Conservation (phyloP, 2,888 invertebrate genomes). For the Scaptodrosophila latifasciaeformis region DNA sequence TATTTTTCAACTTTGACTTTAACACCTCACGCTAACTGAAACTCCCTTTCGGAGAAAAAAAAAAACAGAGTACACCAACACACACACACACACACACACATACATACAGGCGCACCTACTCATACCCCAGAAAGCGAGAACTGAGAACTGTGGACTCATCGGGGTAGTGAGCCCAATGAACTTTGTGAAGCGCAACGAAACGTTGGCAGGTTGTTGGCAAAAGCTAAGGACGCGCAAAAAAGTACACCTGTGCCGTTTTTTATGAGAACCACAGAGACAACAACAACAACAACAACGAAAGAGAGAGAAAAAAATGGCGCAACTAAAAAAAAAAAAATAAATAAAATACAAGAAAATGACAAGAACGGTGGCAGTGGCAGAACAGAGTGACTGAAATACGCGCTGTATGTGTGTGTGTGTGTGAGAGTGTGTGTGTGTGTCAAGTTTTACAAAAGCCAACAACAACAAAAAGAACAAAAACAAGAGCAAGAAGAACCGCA, state of each 20-base stretch:
- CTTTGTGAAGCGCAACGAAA: slow-evolving; percentile 69
- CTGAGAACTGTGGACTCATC: too few relatives aligned
- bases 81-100: slow-evolving; percentile 3
- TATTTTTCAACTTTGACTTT: neutral
- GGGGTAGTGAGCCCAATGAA: slow-evolving; percentile 52
- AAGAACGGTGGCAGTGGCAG: slow-evolving; percentile 31
- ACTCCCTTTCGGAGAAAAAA: slow-evolving; percentile 4
- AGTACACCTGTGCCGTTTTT: slow-evolving; percentile 63
- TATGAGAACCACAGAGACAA: slow-evolving; percentile 43
- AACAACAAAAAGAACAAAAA: too few relatives aligned
- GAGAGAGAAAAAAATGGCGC: slow-evolving; percentile 14
- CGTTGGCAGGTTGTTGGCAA: slow-evolving; percentile 50
- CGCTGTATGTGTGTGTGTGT: slow-evolving; percentile 20
- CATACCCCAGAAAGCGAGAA: too few relatives aligned
- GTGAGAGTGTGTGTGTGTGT: slow-evolving; percentile 26
- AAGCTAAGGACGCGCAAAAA: slow-evolving; percentile 63
- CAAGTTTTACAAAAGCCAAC: slow-evolving; percentile 50
- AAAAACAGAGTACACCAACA: neutral
- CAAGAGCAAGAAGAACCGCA: slow-evolving; percentile 26
- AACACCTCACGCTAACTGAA: slow-evolving; percentile 1
- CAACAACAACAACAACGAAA: slow-evolving; percentile 37
- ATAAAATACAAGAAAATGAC: slow-evolving; percentile 61
- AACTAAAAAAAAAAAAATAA: slow-evolving; percentile 45
- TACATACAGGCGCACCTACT: slow-evolving; percentile 8
- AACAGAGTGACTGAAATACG: slow-evolving; percentile 47